These are phyloP conservation scores for Hydropotes inermis DNA, from an alignment of 2,113 vertebrate species.

Conservation along the genomic window DNA sequence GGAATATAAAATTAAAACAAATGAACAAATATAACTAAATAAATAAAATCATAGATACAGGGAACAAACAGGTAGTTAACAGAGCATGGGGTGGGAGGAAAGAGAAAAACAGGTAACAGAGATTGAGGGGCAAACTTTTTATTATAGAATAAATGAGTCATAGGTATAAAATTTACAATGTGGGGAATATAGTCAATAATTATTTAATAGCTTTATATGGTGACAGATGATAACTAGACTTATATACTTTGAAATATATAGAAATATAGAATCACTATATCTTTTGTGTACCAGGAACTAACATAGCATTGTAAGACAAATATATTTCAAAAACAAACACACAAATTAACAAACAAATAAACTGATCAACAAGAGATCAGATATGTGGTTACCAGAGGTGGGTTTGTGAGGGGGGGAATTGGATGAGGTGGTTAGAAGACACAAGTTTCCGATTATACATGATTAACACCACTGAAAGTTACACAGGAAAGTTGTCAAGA, in stretches of 20 bases:
- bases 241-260: neutral
- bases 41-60: neutral
- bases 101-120: neutral
- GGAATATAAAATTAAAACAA: neutral
- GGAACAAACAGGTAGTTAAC: neutral
- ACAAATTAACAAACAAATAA: neutral
- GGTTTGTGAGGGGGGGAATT: neutral
- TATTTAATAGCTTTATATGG: neutral
- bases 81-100: rapidly evolving
- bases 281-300: neutral
- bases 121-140: neutral
- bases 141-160: neutral
- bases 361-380: neutral
- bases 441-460: neutral
- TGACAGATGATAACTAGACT: neutral
- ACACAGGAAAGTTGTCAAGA: neutral
- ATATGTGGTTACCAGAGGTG: neutral
- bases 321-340: neutral
- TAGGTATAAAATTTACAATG: neutral
- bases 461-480: neutral
- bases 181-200: neutral
- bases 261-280: neutral
- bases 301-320: neutral
- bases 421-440: neutral
- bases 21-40: neutral